These are phyloP conservation scores for Dendrolimus kikuchii DNA, from an alignment of 1,140 invertebrate species.

Conservation along the genomic window DNA sequence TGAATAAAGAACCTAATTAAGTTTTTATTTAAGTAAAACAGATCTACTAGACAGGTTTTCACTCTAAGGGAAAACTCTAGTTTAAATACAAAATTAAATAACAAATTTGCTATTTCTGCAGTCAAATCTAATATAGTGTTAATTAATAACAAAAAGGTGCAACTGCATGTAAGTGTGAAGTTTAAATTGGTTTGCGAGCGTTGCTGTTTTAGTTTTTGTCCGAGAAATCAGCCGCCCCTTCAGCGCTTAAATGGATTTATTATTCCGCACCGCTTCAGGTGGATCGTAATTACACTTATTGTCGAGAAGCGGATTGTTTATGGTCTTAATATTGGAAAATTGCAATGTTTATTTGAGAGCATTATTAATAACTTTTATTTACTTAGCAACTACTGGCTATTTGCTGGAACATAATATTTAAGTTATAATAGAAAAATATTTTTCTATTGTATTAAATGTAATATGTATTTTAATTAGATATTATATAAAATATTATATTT, in stretches of 20 bases:
- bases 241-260: conserved; percentile 42
- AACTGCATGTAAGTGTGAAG: conserved; percentile 34
- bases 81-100: neutral
- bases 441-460: too few relatives aligned
- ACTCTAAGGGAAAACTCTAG: conserved; percentile 5
- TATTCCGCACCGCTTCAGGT: conserved; percentile 33
- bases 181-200: conserved; percentile 33
- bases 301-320: conserved; percentile 11
- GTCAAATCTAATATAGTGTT: conserved; percentile 20
- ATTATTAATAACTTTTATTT: too few relatives aligned
- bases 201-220: conserved; percentile 32
- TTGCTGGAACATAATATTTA: too few relatives aligned
- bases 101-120: conserved; percentile 10
- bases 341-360: conserved; percentile 25
- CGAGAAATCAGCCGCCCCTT: conserved; percentile 26
- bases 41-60: too few relatives aligned
- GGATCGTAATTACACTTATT: conserved; percentile 43
- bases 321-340: conserved; percentile 29
- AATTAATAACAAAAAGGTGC: conserved; percentile 28
- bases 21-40: too few relatives aligned
- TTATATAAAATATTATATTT: too few relatives aligned
- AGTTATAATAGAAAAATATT: too few relatives aligned
- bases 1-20: too few relatives aligned
- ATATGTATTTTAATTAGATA: too few relatives aligned
- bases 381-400: too few relatives aligned